Percentiles rank a stretch among this genome's conserved stretches.
Conservation (phyloP, 1,140 invertebrate species). For the Episyrphus balteatus region DNA sequence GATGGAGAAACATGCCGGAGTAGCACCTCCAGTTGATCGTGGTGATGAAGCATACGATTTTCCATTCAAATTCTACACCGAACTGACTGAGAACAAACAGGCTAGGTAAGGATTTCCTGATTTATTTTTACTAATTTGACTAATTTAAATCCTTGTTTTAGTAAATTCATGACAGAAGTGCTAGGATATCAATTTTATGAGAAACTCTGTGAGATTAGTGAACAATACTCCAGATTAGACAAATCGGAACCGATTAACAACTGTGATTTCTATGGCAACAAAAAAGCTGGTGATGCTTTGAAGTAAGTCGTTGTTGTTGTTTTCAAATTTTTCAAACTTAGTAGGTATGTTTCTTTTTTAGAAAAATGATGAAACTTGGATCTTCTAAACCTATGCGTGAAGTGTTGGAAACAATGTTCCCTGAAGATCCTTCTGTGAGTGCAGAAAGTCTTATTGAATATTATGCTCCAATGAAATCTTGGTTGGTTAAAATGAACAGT, state of each 20-base stretch:
- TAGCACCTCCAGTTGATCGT: conserved; percentile 43
- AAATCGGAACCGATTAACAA: conserved; percentile 39
- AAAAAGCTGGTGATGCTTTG: conserved; percentile 37
- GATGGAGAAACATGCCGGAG: conserved; percentile 43
- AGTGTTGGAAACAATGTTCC: conserved; percentile 40
- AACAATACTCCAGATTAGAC: conserved; percentile 19
- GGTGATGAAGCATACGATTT: conserved; percentile 48
- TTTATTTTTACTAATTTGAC: conserved; percentile 1
- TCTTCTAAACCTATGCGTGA: conserved; percentile 46
- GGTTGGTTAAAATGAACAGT: conserved; percentile 27
- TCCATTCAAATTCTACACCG: conserved; percentile 37
- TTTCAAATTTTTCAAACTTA: neutral
- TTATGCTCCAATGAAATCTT: conserved; percentile 33
- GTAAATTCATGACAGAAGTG: conserved; percentile 30
- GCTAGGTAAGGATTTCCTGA: conserved; percentile 13
- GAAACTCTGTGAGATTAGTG: conserved; percentile 46
- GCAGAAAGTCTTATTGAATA: conserved; percentile 32
- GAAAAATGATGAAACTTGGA: conserved; percentile 45
- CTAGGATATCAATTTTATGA: conserved; percentile 43
- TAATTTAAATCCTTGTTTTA: conserved; percentile 1
- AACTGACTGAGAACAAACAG: conserved; percentile 27
- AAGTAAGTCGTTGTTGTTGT: conserved; percentile 11
- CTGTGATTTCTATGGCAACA: conserved; percentile 47
- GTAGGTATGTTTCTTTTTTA: neutral
- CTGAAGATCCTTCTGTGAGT: conserved; percentile 39